These are phyloP conservation scores for Myotis planiceps DNA, from an alignment of 2,797 vertebrate genomes.

Conservation along the genomic window DNA sequence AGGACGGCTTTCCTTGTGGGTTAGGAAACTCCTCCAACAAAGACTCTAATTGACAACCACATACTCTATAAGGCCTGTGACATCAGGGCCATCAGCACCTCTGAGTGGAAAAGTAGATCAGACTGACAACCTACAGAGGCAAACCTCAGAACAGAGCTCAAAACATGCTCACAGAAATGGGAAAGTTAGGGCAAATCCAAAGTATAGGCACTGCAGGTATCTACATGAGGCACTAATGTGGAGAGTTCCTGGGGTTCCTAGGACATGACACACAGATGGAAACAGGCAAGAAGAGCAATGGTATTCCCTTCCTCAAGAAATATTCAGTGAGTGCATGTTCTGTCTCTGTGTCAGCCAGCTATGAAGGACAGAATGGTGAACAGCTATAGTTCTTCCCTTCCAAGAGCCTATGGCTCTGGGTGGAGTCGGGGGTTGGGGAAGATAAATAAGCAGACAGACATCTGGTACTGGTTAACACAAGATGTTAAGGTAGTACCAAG, in stretches of 20 bases:
- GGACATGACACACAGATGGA: neutral
- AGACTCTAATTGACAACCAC: neutral
- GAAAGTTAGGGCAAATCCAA: neutral
- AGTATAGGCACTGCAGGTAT: neutral
- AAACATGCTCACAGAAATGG: neutral
- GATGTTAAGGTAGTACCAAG: neutral
- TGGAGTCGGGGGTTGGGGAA: neutral
- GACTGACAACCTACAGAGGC: neutral
- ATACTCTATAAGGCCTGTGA: neutral
- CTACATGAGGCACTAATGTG: neutral
- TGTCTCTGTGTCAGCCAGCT: neutral
- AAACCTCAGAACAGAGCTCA: neutral
- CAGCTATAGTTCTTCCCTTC: neutral
- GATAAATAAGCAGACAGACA: neutral
- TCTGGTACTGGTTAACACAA: neutral
- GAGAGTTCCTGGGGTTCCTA: neutral
- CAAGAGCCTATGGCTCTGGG: neutral
- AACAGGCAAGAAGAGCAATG: neutral
- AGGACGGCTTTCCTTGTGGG: neutral
- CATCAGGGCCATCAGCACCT: neutral
- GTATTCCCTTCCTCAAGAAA: neutral
- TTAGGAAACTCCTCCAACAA: neutral
- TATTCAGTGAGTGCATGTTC: neutral
- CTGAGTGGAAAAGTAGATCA: neutral
- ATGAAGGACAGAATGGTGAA: neutral